A percentile compares a stretch with the other conserved stretches of the same genome.
phyloP scores from a whole-genome alignment of 1,140 invertebrate genomes.

The Anastrepha ludens region DNA sequence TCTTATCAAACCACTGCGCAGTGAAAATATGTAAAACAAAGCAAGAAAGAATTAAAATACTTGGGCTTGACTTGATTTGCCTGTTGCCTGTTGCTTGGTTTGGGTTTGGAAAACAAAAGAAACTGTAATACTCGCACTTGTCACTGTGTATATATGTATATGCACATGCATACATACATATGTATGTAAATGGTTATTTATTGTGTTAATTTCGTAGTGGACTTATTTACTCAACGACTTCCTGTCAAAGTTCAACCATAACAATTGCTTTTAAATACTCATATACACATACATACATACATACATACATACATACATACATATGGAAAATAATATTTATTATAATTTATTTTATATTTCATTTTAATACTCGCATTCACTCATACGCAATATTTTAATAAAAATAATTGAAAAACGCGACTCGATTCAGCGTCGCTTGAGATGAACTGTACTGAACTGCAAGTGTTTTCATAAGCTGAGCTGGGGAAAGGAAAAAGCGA shows the following conservation, averaged over 20 bases:
- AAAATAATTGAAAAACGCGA: neutral
- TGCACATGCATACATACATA: neutral
- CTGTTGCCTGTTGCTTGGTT: neutral
- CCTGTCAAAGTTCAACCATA: slow-evolving; percentile 57
- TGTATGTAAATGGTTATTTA: neutral
- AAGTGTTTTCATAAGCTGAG: slow-evolving; percentile 3
- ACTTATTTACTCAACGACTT: slow-evolving; percentile 43
- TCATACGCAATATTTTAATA: neutral
- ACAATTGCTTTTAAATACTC: neutral
- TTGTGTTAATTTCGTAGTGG: neutral
- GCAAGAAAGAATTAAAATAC: neutral
- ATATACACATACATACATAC: neutral
- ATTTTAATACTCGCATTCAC: slow-evolving; percentile 28
- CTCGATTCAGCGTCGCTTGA: neutral
- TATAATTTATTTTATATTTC: slow-evolving; percentile 33
- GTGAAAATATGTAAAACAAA: slow-evolving; percentile 24
- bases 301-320: neutral
- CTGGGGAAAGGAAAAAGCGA: neutral
- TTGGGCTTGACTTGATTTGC: neutral
- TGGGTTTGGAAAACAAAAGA: slow-evolving; percentile 52
- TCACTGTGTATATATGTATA: neutral
- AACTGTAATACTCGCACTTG: slow-evolving; percentile 4
- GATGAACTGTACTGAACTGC: slow-evolving; percentile 25
- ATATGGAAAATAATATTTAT: slow-evolving; percentile 7
- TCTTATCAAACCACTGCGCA: slow-evolving; percentile 13